phyloP scores from a whole-genome alignment of 2,797 vertebrate genomes.

The Percopsis omiscomaycus region DNA sequence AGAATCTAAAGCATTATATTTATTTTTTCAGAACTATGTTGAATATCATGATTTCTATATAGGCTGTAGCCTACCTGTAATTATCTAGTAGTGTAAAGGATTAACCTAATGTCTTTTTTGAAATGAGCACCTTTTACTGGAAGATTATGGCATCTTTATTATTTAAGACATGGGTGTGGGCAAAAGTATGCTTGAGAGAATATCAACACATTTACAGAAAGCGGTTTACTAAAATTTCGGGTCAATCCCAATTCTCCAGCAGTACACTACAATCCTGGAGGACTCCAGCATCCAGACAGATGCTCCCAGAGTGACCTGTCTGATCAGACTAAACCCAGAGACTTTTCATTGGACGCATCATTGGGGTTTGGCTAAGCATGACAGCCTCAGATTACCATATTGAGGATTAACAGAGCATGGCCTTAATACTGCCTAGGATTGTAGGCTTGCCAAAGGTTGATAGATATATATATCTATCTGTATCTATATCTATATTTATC shows the following conservation, averaged over 20 bases:
- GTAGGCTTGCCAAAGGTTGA: constrained; percentile 37
- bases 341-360: constrained; percentile 18
- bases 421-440: constrained; percentile 35
- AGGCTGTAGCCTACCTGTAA: not conserved
- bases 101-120: too few relatives aligned
- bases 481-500: constrained; percentile 18
- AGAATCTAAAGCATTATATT: not conserved
- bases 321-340: constrained; percentile 38
- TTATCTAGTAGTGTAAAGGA: too few relatives aligned
- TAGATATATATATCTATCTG: not conserved
- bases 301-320: constrained; percentile 35
- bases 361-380: constrained; percentile 31
- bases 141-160: not conserved
- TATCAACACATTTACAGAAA: not conserved
- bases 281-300: constrained; percentile 9
- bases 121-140: too few relatives aligned
- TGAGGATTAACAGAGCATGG: constrained; percentile 54
- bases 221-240: not conserved
- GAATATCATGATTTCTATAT: not conserved
- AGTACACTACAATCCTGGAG: constrained; percentile 9
- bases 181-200: not conserved
- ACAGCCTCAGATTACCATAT: constrained; percentile 50
- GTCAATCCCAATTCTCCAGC: constrained; percentile 11
- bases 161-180: not conserved
- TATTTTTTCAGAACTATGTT: not conserved